phyloP scores from a whole-genome alignment of 2,797 vertebrate genomes.

The Oreochromis grahami region DNA sequence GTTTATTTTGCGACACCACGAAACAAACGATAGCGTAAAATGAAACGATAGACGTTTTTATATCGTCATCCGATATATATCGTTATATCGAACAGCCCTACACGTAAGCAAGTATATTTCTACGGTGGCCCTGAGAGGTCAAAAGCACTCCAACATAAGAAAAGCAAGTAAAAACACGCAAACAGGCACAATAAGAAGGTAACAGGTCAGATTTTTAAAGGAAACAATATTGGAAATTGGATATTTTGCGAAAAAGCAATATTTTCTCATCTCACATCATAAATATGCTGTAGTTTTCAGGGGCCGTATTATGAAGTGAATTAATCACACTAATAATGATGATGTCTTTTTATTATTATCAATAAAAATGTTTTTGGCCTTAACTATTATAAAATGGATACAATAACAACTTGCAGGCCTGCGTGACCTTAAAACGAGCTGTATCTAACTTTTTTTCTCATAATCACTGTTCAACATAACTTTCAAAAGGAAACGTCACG shows the following conservation, averaged over 20 bases:
- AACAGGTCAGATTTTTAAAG: neutral
- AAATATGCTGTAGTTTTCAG: neutral
- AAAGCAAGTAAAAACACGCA: neutral
- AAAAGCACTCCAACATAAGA: fast-evolving
- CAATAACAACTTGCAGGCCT: neutral
- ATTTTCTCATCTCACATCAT: neutral
- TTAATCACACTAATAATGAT: neutral
- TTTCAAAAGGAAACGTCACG: neutral
- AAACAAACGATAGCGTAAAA: no score
- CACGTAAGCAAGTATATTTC: fast-evolving
- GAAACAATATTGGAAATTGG: neutral
- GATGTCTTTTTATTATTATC: neutral
- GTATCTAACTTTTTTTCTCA: neutral
- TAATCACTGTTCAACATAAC: neutral
- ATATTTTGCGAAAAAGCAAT: neutral
- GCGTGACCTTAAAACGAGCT: neutral
- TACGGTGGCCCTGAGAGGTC: neutral
- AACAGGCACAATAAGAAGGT: neutral
- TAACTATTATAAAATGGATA: fast-evolving
- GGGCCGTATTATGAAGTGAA: fast-evolving
- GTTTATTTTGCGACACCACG: no score
- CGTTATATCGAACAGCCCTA: no score
- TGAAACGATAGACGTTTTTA: no score
- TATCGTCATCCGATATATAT: no score
- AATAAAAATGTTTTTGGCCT: neutral